Evolutionary conservation across 2,797 vertebrate species (phyloP), one percentile per base, ranked within the genome.

Genomic region (Taeniopygia guttata): DNA sequence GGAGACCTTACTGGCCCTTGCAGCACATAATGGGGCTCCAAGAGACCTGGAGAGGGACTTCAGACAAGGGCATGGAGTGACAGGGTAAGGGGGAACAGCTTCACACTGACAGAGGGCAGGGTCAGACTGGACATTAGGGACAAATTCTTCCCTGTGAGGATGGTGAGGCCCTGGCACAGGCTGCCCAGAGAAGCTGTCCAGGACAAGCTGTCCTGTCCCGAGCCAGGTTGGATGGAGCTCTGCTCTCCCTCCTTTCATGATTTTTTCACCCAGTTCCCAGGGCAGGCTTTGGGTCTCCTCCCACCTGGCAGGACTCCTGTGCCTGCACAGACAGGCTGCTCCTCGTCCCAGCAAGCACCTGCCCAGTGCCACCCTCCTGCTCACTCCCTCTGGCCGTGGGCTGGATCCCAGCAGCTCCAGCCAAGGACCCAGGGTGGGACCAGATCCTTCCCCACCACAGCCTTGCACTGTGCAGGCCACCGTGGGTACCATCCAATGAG

Each of bases 401-500:
- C 40, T 20, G 21, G 9, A 16, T 73, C 56, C 75, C 84, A 17
- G n/a, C n/a, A 60, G 32, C 56, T 83, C 76, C 49, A 66, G 84
- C 18, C 14, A 56, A 56, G 48, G 21, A 10, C 26, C 48, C 5
- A 1, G 30, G 27, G 45, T 7, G 83, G 73, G 29, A 83, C 3
- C 84, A 51, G 34, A 36, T 78, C 58, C 62, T 40, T 70, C 72
- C 75, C 75, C 73, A 10, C 7, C 2, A 0, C 58, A 89, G 62
- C 84, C 54, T 42, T 0, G 1, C 2, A 6, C 60, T 11, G 0
- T 4, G 36, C 74, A n/a, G 45, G 38, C 36, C 49, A 56, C 76
- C 9, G 1, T 1, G 1, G 2, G 59, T 9, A 66, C 43, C 64
- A 32, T 25, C 48, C 27, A 4, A 23, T 0, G 16, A 45, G 27